Base-by-base conservation (phyloP, 2,797 vertebrate genomes). In the Lagocephalus sceleratus region DNA sequence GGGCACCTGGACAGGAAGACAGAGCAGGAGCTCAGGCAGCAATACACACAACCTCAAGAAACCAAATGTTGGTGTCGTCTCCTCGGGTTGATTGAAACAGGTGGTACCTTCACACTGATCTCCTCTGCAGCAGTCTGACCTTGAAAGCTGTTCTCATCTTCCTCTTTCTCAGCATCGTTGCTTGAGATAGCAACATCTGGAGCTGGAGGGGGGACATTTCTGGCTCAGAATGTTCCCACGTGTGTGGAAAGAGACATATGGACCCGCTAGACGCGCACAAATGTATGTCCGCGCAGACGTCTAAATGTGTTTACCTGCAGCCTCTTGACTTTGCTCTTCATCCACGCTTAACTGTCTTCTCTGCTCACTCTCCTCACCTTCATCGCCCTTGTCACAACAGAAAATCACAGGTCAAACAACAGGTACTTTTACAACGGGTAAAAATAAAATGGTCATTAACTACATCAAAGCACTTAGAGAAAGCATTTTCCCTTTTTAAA, bases 341-440 rank as follows among this genome's bases (percentile, higher is more conserved):
- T 91, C 88, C 10, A 85, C 80, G 71, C 89, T 89, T 60, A 76
- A 79, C 68, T 92, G 73, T 68, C 84, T 35, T 14, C 32, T 88
- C 58, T 90, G 85, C 35, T 93, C 90, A 20, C 75, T 87, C 51
- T 95, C 93, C 39, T 94, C 93, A 4, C 70, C 59, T 57, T 86
- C 87, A 39, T 93, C 92, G n/a, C 78, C 93, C 71, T 89, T 67
- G 49, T 62, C 29, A 61, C 42, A 65, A 55, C 63, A 25, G 53
- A 52, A 60, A 40, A 81, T 19, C 60, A 40, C 74, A 50, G 70
- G 42, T n/a, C 60, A 52, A 39, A 22, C 9, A n/a, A 42, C 16
- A 15, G 16, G 40, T n/a, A 6, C 6, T 15, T 29, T 9, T 29
- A 29, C 6, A 29, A 8, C 8, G 9, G 39, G n/a, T 20, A 20